A percentile compares a stretch with the other conserved stretches of the same genome.
These are phyloP conservation scores for Tetrapedia diversipes DNA, from an alignment of 2,888 invertebrate genomes.

Conservation along the genomic window DNA sequence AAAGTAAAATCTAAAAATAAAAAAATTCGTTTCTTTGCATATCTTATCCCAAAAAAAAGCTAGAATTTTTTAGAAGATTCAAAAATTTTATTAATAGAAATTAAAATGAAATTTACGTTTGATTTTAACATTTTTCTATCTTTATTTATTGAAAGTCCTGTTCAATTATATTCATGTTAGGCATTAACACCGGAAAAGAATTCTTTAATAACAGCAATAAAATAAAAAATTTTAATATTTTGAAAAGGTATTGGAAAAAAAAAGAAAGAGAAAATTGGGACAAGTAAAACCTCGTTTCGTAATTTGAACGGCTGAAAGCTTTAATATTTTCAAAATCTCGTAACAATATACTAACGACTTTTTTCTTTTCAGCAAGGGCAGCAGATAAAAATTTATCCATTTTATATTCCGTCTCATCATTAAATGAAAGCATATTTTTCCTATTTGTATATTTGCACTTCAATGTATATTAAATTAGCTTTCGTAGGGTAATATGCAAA, in stretches of 20 bases:
- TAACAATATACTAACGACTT: slow-evolving; percentile 68
- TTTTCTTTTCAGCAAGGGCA: slow-evolving; percentile 78
- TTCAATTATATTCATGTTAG: slow-evolving; percentile 12
- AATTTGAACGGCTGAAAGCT: slow-evolving; percentile 69
- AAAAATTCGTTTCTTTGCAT: background rate
- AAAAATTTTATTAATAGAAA: background rate
- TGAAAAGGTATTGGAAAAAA: slow-evolving; percentile 9
- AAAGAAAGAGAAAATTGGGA: slow-evolving; percentile 22
- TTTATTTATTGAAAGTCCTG: slow-evolving; percentile 30
- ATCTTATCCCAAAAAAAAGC: background rate
- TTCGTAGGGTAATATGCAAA: background rate
- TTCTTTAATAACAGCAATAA: slow-evolving; percentile 10
- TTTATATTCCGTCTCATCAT: slow-evolving; percentile 73
- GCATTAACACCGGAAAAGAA: slow-evolving; percentile 15
- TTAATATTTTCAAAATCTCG: slow-evolving; percentile 61
- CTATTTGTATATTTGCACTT: background rate
- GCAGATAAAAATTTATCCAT: slow-evolving; percentile 72
- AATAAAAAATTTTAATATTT: slow-evolving; percentile 15
- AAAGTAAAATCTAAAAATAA: slow-evolving; percentile 4
- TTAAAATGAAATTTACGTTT: slow-evolving; percentile 21
- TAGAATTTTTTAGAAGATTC: background rate
- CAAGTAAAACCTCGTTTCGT: slow-evolving; percentile 64
- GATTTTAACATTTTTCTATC: slow-evolving; percentile 28
- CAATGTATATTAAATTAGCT: background rate
- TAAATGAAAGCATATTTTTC: slow-evolving; percentile 54